Base-by-base conservation (phyloP, 2,888 invertebrate species). In the Drosophila barbarae region DNA sequence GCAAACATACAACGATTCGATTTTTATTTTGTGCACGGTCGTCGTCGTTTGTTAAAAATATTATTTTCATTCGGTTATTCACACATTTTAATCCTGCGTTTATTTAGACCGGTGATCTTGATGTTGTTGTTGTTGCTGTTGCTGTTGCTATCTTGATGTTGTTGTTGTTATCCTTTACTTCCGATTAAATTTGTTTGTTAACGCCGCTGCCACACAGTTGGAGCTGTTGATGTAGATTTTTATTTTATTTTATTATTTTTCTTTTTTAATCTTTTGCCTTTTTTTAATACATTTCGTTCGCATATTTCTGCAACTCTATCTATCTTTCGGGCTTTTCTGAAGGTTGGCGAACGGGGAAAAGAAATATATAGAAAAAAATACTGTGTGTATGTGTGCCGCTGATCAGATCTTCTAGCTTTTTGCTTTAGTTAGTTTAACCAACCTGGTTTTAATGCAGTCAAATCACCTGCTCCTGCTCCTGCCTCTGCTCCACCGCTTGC, bases 171-270 rank as follows among this genome's bases (percentile, higher is more conserved):
- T 56, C 38, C 23, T 50, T 30, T 35, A 30, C 54, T 56, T 28
- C 52, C 56, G 30, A 32, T 56, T 32, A 15, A 53, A 53, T 38
- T 53, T 38, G 35, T 53, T 38, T 38, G 35, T 56, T 51, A 51
- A 51, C 26, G 38, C 15, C 15, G 36, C 38, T 49, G 49, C 42
- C 32, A 13, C 46, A 47, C 46, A 34, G 53, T 53, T 34, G 42
- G 32, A 49, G 49, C 49, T 49, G 49, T 49, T 34, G 49, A 49
- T 49, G 46, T 47, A 47, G 30, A 46, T 18, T 18, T 18, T 18
- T 18, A 18, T 18, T 18, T 18, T 18, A 18, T 18, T 18, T 18
- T 18, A 18, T 18, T 18, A 18, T 18, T 18, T 18, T 18, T 18
- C 18, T 18, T 18, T 18, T 18, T 18, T 18, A 18, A 30, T 30